These are phyloP conservation scores for Erythrolamprus reginae DNA, from an alignment of 2,113 vertebrate genomes.

Conservation along the genomic window DNA sequence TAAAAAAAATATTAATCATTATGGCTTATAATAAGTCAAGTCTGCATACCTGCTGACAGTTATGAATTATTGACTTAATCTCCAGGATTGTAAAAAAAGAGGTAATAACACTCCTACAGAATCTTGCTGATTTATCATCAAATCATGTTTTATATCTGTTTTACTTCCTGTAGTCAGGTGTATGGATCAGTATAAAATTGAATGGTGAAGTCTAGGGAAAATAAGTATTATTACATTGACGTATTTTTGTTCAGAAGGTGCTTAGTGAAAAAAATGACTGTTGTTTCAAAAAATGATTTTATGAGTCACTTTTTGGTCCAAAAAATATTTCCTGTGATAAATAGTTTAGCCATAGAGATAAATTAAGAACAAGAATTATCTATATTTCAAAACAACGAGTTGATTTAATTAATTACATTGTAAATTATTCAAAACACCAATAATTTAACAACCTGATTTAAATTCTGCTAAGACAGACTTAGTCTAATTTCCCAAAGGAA, in stretches of 20 bases:
- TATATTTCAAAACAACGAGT: not conserved
- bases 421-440: not conserved
- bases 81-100: not conserved
- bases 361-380: not conserved
- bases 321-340: not conserved
- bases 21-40: conserved; percentile 5
- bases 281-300: not conserved
- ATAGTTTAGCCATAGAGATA: not conserved
- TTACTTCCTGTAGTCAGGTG: not conserved
- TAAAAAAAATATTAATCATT: conserved; percentile 6
- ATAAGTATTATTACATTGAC: not conserved
- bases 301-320: not conserved
- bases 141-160: not conserved
- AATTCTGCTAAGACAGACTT: not conserved
- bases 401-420: not conserved
- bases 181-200: not conserved
- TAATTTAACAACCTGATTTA: not conserved
- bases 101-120: not conserved
- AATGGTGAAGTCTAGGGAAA: not conserved
- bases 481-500: not conserved
- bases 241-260: not conserved
- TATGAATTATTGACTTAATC: conserved; percentile 14
- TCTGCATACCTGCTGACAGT: not conserved
- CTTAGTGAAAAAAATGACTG: not conserved
- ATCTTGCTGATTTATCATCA: not conserved